A percentile compares a stretch with the other conserved stretches of the same genome.
Conservation (phyloP, 2,888 invertebrate genomes). For the Leucophenga montana region DNA sequence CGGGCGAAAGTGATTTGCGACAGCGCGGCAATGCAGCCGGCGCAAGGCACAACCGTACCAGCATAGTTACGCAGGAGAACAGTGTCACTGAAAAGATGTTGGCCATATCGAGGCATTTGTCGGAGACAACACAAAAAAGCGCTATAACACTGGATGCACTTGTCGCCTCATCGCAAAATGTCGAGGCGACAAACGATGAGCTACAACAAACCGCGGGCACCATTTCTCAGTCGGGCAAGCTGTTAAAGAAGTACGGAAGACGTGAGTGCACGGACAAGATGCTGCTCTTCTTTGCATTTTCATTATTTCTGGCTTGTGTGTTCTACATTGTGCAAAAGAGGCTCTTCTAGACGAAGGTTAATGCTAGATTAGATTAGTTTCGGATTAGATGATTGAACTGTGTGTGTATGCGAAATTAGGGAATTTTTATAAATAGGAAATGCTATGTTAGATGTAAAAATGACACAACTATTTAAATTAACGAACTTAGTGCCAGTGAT, state of each 20-base stretch:
- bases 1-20: constrained; percentile 76
- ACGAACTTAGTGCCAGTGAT: neutral
- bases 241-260: constrained; percentile 94
- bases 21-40: constrained; percentile 73
- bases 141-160: constrained; percentile 88
- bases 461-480: neutral
- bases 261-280: constrained; percentile 97
- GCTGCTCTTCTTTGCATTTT: constrained; percentile 88
- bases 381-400: neutral
- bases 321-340: constrained; percentile 94
- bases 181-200: constrained; percentile 86
- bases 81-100: constrained; percentile 89
- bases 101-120: constrained; percentile 87
- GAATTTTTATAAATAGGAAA: constrained; percentile 4
- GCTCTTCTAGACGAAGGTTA: constrained; percentile 78
- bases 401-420: neutral
- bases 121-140: constrained; percentile 90
- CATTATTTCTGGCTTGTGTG: constrained; percentile 91
- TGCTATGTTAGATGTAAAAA: neutral
- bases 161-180: constrained; percentile 80
- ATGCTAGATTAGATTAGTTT: neutral
- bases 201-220: constrained; percentile 88
- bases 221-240: constrained; percentile 90
- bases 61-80: constrained; percentile 72
- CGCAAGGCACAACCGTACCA: constrained; percentile 77